Conservation (phyloP, 2,888 invertebrate genomes). For the Ellobium chinense region DNA sequence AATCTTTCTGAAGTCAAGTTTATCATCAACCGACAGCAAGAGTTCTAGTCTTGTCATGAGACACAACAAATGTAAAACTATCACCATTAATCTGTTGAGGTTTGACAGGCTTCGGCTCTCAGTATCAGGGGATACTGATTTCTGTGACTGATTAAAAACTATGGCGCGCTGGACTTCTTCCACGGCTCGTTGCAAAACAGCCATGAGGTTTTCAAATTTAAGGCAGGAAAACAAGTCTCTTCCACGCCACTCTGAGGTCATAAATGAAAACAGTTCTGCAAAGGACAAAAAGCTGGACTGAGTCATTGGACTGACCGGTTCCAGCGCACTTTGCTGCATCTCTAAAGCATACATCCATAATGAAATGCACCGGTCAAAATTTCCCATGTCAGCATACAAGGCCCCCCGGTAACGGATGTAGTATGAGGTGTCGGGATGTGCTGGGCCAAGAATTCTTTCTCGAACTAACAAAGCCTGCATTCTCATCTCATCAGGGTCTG, state of each 20-base stretch:
- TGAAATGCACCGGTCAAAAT: slow-evolving; percentile 92
- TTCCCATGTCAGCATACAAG: slow-evolving; percentile 93
- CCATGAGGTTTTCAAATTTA: slow-evolving; percentile 89
- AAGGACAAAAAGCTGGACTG: slow-evolving; percentile 96
- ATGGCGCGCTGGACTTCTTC: slow-evolving; percentile 80
- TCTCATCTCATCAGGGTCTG: slow-evolving; percentile 96
- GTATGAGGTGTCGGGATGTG: slow-evolving; percentile 97
- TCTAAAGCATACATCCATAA: slow-evolving; percentile 98
- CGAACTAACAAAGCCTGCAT: slow-evolving; percentile 93
- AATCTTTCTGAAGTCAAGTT: slow-evolving; percentile 34
- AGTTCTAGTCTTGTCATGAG: slow-evolving; percentile 77
- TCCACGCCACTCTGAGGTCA: slow-evolving; percentile 87
- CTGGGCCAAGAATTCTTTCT: slow-evolving; percentile 93
- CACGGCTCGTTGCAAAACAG: slow-evolving; percentile 90
- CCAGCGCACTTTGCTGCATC: slow-evolving; percentile 95
- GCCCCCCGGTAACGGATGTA: slow-evolving; percentile 96
- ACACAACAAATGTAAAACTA: slow-evolving; percentile 85
- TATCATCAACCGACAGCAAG: slow-evolving; percentile 38
- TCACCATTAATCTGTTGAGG: slow-evolving; percentile 90
- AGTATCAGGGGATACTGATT: slow-evolving; percentile 76
- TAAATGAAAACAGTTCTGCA: slow-evolving; percentile 91
- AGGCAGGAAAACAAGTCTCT: slow-evolving; percentile 74
- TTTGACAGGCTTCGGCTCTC: slow-evolving; percentile 84
- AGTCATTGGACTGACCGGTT: slow-evolving; percentile 95
- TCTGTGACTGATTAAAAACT: slow-evolving; percentile 38